These are phyloP conservation scores for Coregonus suidteri DNA, from an alignment of 2,797 vertebrate genomes.

Conservation along the genomic window DNA sequence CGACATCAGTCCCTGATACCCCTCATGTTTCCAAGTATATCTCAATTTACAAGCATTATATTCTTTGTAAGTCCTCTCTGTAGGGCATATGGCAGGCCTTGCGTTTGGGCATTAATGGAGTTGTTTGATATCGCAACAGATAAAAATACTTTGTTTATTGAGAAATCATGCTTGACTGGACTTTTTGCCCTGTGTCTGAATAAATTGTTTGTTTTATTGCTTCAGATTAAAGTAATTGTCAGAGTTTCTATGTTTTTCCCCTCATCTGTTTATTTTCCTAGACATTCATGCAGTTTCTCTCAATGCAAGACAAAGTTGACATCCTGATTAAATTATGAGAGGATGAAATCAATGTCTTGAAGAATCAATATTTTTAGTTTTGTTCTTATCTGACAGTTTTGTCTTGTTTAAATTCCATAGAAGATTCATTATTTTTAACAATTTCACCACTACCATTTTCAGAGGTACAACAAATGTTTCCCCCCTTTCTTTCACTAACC, in stretches of 20 bases:
- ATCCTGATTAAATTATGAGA: background rate
- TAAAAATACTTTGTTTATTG: constrained; percentile 40
- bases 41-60: constrained; percentile 28
- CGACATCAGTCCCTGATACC: constrained; percentile 17
- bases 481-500: background rate
- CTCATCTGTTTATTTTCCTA: background rate
- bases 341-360: background rate
- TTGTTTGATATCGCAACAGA: constrained; percentile 47
- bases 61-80: constrained; percentile 39
- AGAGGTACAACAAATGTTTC: background rate
- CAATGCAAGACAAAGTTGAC: constrained; percentile 38
- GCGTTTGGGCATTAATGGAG: constrained; percentile 43
- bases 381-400: background rate
- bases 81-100: constrained; percentile 47
- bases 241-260: constrained; percentile 39
- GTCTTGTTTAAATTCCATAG: background rate
- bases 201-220: constrained; percentile 74
- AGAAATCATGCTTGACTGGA: constrained; percentile 60
- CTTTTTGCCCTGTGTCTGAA: constrained; percentile 68
- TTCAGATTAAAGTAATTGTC: constrained; percentile 74
- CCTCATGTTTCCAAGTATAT: constrained; percentile 29
- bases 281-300: background rate
- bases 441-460: background rate
- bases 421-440: background rate
- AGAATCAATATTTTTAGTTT: too few relatives aligned